Percentiles rank a stretch among this genome's conserved stretches.
phyloP scores from a whole-genome alignment of 2,113 vertebrate genomes.

The Pandion haliaetus region DNA sequence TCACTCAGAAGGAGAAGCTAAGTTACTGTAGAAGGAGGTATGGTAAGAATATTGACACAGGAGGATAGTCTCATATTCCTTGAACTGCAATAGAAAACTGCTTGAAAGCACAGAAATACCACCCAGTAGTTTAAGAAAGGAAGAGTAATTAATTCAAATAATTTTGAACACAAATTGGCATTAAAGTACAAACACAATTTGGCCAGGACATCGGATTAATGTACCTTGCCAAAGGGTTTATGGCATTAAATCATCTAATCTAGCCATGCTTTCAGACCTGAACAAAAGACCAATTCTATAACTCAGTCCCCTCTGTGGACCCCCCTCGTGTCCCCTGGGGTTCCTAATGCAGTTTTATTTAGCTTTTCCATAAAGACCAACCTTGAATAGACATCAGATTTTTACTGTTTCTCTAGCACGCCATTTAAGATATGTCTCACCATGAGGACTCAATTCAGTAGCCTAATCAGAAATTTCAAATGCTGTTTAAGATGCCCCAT shows the following conservation, averaged over 20 bases:
- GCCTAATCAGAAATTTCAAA: neutral
- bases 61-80: neutral
- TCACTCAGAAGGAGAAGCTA: neutral
- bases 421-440: neutral
- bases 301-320: neutral
- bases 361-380: neutral
- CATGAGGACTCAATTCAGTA: neutral
- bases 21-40: neutral
- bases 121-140: neutral
- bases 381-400: neutral
- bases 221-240: slow-evolving; percentile 35
- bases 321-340: neutral
- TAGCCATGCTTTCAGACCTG: neutral
- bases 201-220: neutral
- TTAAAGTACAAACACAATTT: neutral
- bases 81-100: neutral
- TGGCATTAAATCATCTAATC: slow-evolving; percentile 29
- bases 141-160: slow-evolving; percentile 37
- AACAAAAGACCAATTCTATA: neutral
- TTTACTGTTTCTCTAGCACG: neutral
- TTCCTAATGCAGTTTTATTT: neutral
- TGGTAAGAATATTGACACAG: neutral
- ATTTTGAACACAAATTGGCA: slow-evolving; percentile 21
- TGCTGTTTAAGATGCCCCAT: neutral
- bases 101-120: neutral